A percentile compares a stretch with the other conserved stretches of the same genome.
phyloP scores from a whole-genome alignment of 2,797 vertebrate genomes.

The Peromyscus melanophrys region DNA sequence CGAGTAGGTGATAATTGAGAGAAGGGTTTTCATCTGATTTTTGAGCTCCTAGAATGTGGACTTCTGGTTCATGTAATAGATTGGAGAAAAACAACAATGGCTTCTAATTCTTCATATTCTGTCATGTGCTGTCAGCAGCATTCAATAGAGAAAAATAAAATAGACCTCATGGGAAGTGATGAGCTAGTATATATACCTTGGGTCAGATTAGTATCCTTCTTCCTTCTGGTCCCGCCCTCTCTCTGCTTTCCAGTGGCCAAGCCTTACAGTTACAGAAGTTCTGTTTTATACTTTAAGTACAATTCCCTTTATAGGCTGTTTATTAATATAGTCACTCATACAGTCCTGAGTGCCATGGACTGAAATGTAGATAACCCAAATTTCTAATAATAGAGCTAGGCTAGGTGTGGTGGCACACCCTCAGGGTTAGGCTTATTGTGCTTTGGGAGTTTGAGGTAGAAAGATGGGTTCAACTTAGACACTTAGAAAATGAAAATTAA shows the following conservation, averaged over 20 bases:
- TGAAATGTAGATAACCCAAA: not conserved
- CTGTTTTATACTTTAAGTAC: slow-evolving; percentile 50
- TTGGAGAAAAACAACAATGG: not conserved
- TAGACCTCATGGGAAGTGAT: not conserved
- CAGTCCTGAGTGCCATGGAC: slow-evolving; percentile 28
- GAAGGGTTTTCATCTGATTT: not conserved
- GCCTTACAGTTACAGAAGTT: not conserved
- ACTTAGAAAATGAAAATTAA: not conserved
- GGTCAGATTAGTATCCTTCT: not conserved
- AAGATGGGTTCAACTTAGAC: not conserved
- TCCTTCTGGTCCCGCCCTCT: not conserved
- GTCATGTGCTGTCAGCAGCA: not conserved
- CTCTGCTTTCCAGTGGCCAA: not conserved
- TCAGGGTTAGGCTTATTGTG: not conserved
- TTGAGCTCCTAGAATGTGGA: not conserved
- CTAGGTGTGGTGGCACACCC: not conserved
- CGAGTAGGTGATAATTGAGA: not conserved
- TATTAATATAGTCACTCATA: slow-evolving; percentile 33
- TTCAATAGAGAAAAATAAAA: slow-evolving; percentile 11
- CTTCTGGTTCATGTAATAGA: slow-evolving; percentile 37
- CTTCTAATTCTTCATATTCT: slow-evolving; percentile 29
- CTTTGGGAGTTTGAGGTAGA: not conserved
- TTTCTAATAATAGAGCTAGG: not conserved
- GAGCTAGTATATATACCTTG: not conserved
- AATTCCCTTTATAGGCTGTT: slow-evolving; percentile 42